Evolutionary conservation across 2,113 vertebrate species (phyloP), one percentile per base, ranked within the genome.

Genomic region (Serinus canaria): DNA sequence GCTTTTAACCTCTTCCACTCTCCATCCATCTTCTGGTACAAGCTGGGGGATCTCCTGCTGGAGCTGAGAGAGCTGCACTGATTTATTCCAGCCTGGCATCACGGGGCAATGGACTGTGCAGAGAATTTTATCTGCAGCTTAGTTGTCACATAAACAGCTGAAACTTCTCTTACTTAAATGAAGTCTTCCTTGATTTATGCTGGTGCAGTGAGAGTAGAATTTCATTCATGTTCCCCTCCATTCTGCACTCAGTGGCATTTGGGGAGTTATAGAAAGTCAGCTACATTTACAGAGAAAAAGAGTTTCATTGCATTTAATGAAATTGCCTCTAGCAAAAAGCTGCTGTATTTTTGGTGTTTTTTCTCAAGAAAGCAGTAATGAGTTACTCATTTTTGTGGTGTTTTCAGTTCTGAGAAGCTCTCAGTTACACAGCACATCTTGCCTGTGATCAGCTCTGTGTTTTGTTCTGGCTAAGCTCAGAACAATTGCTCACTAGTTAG

Each of bases 391-490:
- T 77, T 92, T 33, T 82, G 39, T 82, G 62, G 50, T 15, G 58
- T 56, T 90, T 92, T 55, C 30, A 68, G 3, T 74, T 92, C 73
- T 77, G 37, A 12, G 9, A 64, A 90, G 59, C 73, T 96, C 63
- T 96, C 25, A 7, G 17, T 91, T 93, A 80, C 47, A 68, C 46
- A 37, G 23, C 58, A 43, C 15, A 18, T 82, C 63, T 25, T 75
- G 72, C 28, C 49, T 80, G 52, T 74, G 82, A 96, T 94, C 70
- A 63, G 60, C 55, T 55, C 12, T 89, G 13, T 76, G 79, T 76
- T 90, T 93, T 96, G 96, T 86, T 94, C 78, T 58, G 49, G 68
- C 86, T 63, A 89, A 92, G 85, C 77, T 95, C 80, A 83, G 95
- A 90, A 74, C 35, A 73, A 81, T 46, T 76, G 81, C 60, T 82